A percentile compares a stretch with the other conserved stretches of the same genome.
Conservation (phyloP, 2,113 vertebrate species). For the Phoenicopterus ruber region DNA sequence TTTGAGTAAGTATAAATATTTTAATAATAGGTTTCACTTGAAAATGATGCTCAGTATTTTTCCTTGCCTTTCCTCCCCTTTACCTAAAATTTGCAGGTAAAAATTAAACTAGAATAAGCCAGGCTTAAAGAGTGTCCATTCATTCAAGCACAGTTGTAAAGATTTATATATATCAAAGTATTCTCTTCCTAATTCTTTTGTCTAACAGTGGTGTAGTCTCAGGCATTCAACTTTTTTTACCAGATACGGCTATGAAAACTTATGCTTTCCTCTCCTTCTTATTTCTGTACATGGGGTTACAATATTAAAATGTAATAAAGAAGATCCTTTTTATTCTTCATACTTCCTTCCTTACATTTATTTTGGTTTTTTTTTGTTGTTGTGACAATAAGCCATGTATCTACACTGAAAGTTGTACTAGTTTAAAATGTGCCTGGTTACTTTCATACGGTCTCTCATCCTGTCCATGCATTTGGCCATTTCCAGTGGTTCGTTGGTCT, state of each 20-base stretch:
- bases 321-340: neutral
- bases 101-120: neutral
- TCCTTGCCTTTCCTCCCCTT: neutral
- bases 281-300: neutral
- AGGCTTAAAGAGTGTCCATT: neutral
- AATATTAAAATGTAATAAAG: neutral
- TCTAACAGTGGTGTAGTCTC: neutral
- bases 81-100: neutral
- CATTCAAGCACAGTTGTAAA: neutral
- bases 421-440: neutral
- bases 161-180: neutral
- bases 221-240: neutral
- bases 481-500: neutral
- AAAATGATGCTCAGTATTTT: neutral
- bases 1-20: constrained; percentile 87
- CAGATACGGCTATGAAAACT: neutral
- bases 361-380: neutral
- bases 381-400: neutral
- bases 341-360: neutral
- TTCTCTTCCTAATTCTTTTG: neutral
- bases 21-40: neutral
- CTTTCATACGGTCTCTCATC: neutral
- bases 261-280: neutral
- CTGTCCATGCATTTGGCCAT: neutral
- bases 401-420: neutral